Conservation (phyloP, 2,888 invertebrate species). For the Dione juno region DNA sequence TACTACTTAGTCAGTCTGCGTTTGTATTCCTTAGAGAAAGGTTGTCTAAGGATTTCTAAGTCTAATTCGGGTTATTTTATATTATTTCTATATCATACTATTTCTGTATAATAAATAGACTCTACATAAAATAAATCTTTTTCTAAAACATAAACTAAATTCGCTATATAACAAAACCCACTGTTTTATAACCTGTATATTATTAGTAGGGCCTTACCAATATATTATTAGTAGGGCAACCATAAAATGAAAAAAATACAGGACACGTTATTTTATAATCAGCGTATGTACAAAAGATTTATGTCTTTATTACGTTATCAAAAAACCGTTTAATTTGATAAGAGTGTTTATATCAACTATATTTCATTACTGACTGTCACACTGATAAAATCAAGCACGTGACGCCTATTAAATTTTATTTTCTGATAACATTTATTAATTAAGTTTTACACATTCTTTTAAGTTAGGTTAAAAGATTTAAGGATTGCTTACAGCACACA, state of each 20-base stretch:
- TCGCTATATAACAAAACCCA: no score
- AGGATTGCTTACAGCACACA: no score
- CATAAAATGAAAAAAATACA: background rate
- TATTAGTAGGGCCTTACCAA: no score
- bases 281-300: background rate
- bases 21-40: no score
- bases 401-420: background rate
- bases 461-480: background rate
- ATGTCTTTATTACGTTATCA: constrained; percentile 1
- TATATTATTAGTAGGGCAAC: background rate
- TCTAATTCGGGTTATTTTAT: no score
- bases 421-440: background rate
- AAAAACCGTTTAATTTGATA: constrained; percentile 4
- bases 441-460: background rate
- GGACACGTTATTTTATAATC: background rate
- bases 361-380: constrained; percentile 13
- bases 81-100: no score
- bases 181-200: no score
- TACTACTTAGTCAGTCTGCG: no score
- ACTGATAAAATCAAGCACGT: constrained; percentile 1
- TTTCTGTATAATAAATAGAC: no score
- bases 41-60: no score
- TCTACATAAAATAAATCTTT: no score
- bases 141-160: no score
- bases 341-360: constrained; percentile 9